Evolutionary conservation across 2,888 invertebrate species (phyloP), one percentile per base, ranked within the genome.

Genomic region (Hecatera dysodea): DNA sequence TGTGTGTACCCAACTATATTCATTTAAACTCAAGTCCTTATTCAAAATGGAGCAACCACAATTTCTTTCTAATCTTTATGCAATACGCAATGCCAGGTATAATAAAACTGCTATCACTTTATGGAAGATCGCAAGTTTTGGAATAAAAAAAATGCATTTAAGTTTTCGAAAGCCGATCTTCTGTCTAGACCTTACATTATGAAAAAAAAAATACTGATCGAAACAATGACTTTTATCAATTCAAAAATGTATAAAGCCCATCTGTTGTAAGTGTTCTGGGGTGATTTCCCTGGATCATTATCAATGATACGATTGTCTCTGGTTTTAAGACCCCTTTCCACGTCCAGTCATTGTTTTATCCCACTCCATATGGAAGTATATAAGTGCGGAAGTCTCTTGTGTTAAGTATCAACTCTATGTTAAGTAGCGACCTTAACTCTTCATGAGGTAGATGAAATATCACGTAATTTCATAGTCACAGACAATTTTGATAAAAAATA

Each of bases 381-480:
- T 44, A 24, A 62, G 76, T 76, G 65, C 56, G 80, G 80, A 80
- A 80, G 80, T 62, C 72, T 53, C 65, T 56, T 65, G 39, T 33
- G 70, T 65, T 74, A 78, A 68, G 74, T 67, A 67, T 73, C 77
- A 72, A 46, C 67, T 68, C 44, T 81, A 79, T 48, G 46, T 75
- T 79, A 75, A 75, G 75, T 80, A 80, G 67, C 64, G 50, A 72
- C 53, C 75, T 76, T 72, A 80, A 75, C 66, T n/a, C 55, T 52
- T 72, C 61, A 69, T 75, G 80, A 81, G 79, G 78, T 81, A 81
- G 81, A 60, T 72, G 68, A 75, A 71, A 75, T 81, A 81, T 81
- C 75, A 81, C 81, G 64, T 75, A 24, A 67, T 71, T 71, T 78
- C 56, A 68, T 55, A 62, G 59, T 78, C 52, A 66, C 62, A 67